Evolutionary conservation across 2,888 invertebrate genomes (phyloP), one percentile per base, ranked within the genome.

Genomic region (Drosophila lacicola): DNA sequence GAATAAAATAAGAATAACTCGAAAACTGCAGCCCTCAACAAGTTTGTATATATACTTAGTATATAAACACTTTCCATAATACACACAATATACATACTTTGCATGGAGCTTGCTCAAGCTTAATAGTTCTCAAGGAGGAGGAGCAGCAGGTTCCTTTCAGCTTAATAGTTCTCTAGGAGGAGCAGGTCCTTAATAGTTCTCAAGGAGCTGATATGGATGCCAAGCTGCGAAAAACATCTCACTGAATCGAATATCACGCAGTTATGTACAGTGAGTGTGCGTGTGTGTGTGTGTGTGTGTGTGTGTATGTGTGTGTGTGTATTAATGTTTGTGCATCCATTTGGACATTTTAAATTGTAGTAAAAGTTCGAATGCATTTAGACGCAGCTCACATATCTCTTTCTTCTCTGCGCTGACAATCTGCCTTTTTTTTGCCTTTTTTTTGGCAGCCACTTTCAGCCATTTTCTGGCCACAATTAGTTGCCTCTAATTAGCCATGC

Each of bases 391-490:
- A 50, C 34, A 21, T 50, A 36, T 9, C 36, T 8, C 33, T n/a
- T 50, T 19, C 9, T 19, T 21, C 19, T 49, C 34, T 8, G n/a
- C 6, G 37, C 21, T 3, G 2, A 29, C 29, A 29, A 8, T 29
- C 8, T 17, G 17, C 17, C 17, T 17, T 17, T 17, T 17, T 17
- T 17, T 17, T 57, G 44, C 14, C 25, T 34, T 29, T 42, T 33
- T 37, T 21, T 10, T 8, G 34, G 36, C 9, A 4, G 11, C 11
- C 34, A 25, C 58, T n/a, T 25, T 25, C 14, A 45, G 39, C 44
- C 44, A 42, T 50, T 61, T 54, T 33, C 56, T 54, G 64, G 60
- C 62, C 83, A 42, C 83, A 82, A 68, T 80, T 57, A 49, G 66
- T 29, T 29, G 8, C 29, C 8, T 8, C 8, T 29, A 29, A 29